A percentile compares a stretch with the other conserved stretches of the same genome.
These are phyloP conservation scores for rat (Rattus norvegicus) DNA, from an alignment of 2,113 vertebrate genomes.

Conservation along the genomic window DNA sequence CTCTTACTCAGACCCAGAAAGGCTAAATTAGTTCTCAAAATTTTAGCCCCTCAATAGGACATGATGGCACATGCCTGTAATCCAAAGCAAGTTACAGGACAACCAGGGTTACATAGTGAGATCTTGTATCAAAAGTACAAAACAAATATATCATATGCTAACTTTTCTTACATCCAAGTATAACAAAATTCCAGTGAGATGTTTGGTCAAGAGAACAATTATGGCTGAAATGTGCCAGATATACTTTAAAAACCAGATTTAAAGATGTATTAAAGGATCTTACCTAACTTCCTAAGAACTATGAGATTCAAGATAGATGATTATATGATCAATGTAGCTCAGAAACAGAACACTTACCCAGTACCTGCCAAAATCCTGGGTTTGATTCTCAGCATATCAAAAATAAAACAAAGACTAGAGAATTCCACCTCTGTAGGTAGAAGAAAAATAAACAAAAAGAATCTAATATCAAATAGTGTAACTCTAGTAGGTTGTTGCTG, in stretches of 20 bases:
- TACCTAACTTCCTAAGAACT: conserved; percentile 8
- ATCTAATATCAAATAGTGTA: conserved; percentile 17
- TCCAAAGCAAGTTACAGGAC: not conserved
- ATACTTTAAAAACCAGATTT: not conserved
- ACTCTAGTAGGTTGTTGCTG: conserved; percentile 25
- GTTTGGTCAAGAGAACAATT: not conserved
- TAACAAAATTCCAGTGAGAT: not conserved
- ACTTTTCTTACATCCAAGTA: conserved; percentile 17
- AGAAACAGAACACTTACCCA: not conserved
- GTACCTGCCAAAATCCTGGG: not conserved
- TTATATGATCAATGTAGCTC: not conserved
- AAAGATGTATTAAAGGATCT: not conserved
- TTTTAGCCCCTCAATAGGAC: not conserved
- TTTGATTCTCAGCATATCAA: not conserved
- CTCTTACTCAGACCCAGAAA: not conserved
- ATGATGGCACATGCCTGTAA: not conserved
- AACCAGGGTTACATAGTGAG: not conserved
- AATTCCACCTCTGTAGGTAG: not conserved
- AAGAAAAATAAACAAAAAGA: not conserved
- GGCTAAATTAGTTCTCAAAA: conserved; percentile 22
- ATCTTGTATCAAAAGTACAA: not conserved
- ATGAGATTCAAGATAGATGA: not conserved
- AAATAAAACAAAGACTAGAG: not conserved
- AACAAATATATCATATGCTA: not conserved
- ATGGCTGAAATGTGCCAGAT: not conserved